Conservation (phyloP, 2,797 vertebrate species). For the Sebastes diaconus region DNA sequence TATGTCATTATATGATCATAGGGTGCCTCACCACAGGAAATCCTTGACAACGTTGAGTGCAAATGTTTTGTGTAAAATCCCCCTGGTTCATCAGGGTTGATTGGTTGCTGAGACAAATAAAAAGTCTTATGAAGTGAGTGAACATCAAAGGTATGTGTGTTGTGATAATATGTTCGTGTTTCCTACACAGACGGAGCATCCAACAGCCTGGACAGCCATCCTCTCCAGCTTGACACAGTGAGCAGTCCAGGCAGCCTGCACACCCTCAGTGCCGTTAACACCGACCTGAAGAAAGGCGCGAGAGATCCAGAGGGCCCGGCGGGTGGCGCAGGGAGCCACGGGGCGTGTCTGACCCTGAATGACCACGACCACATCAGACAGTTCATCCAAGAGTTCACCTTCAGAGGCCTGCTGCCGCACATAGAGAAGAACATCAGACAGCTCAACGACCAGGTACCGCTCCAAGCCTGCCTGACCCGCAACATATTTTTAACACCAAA, state of each 20-base stretch:
- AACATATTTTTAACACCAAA: neutral
- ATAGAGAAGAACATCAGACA: constrained; percentile 98
- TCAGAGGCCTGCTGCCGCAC: constrained; percentile 95
- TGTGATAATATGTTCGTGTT: neutral
- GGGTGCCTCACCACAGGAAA: neutral
- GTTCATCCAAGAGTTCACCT: constrained; percentile 98
- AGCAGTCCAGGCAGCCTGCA: constrained; percentile 76
- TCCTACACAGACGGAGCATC: constrained; percentile 79
- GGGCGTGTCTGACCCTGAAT: constrained; percentile 91
- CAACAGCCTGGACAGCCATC: constrained; percentile 85
- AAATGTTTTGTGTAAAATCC: neutral
- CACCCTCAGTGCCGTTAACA: constrained; percentile 58
- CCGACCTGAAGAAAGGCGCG: constrained; percentile 79
- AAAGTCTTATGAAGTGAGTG: neutral
- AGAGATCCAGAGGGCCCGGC: constrained; percentile 57
- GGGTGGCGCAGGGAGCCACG: constrained; percentile 79
- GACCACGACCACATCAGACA: constrained; percentile 97
- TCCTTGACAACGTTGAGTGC: neutral
- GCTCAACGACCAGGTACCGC: constrained; percentile 95
- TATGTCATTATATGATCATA: neutral
- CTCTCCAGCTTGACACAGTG: constrained; percentile 86
- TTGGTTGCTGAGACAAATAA: neutral
- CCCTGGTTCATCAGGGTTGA: neutral
- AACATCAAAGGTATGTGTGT: neutral
- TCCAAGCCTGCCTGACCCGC: neutral